phyloP scores from a whole-genome alignment of 2,113 vertebrate genomes.

The Saimiri boliviensis region DNA sequence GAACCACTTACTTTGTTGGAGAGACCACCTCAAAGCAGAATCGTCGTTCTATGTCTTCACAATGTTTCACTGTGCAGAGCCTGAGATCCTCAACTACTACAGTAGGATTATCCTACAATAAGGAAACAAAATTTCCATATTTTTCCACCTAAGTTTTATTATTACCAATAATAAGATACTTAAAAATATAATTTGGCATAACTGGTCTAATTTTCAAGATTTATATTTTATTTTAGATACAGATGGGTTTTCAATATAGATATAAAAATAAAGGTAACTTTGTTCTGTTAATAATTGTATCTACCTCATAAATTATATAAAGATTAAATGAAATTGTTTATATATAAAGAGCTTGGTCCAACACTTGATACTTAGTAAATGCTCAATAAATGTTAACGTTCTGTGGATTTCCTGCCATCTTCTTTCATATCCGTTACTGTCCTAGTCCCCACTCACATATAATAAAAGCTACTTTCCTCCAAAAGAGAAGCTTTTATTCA shows the following conservation, averaged over 20 bases:
- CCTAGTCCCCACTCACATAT: not conserved
- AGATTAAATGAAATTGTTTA: not conserved
- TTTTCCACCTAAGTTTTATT: not conserved
- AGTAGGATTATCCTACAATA: constrained; percentile 94
- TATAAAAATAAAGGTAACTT: constrained; percentile 5
- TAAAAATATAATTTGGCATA: not conserved
- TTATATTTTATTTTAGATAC: not conserved
- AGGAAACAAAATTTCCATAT: not conserved
- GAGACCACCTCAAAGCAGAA: constrained; percentile 99
- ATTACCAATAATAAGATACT: not conserved
- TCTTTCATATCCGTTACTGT: not conserved
- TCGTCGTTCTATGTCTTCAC: constrained; percentile 96
- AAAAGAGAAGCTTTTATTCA: not conserved
- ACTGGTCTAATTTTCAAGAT: constrained; percentile 10
- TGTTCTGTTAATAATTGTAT: not conserved
- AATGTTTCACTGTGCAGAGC: constrained; percentile 97
- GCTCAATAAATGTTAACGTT: not conserved
- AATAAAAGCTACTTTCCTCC: constrained; percentile 38
- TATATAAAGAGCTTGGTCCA: not conserved
- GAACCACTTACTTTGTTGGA: constrained; percentile 93
- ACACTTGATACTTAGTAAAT: not conserved
- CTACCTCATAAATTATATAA: not conserved
- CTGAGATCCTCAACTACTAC: constrained; percentile 97
- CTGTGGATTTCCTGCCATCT: not conserved
- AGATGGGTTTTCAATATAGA: not conserved